A percentile compares a stretch with the other conserved stretches of the same genome.
phyloP scores from a whole-genome alignment of 2,888 invertebrate genomes.

The Ophioninae sp. region DNA sequence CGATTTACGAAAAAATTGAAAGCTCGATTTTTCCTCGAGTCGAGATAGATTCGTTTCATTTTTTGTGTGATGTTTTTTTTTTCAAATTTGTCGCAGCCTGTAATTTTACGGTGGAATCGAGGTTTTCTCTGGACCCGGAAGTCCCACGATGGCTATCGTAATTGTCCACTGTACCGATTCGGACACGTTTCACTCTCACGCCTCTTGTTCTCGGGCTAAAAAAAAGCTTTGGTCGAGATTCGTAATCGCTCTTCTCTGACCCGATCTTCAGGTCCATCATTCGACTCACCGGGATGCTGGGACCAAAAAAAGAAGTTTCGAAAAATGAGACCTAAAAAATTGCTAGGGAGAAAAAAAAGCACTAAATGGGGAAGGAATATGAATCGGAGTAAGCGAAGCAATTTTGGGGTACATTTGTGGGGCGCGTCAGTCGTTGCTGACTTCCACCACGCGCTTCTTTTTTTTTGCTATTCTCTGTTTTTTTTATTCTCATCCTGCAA shows the following conservation, averaged over 20 bases:
- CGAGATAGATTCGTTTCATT: conserved; percentile 29
- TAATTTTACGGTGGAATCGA: conserved; percentile 4
- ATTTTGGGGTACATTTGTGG: conserved; percentile 22
- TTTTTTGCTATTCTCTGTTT: conserved; percentile 33
- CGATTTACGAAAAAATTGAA: neutral
- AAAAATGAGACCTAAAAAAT: conserved; percentile 30
- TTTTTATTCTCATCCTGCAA: conserved; percentile 20
- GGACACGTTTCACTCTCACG: conserved; percentile 53
- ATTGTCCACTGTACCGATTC: conserved; percentile 4
- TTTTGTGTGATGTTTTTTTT: conserved; percentile 5
- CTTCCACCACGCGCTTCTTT: conserved; percentile 40
- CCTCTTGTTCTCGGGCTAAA: conserved; percentile 41
- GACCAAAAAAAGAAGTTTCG: conserved; percentile 2
- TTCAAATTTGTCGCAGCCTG: neutral
- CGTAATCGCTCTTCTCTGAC: conserved; percentile 50
- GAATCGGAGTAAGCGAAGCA: conserved; percentile 31
- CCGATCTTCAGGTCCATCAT: conserved; percentile 45
- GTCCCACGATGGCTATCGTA: conserved; percentile 13
- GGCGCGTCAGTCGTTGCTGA: conserved; percentile 15
- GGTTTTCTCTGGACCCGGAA: conserved; percentile 19
- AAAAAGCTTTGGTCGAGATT: conserved; percentile 30
- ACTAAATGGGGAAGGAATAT: conserved; percentile 56
- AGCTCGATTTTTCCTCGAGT: conserved; percentile 1
- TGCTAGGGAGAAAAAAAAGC: conserved; percentile 35
- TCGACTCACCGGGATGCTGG: conserved; percentile 1